Evolutionary conservation across 2,888 invertebrate species (phyloP).

Genomic region (Zelleria hepariella): DNA sequence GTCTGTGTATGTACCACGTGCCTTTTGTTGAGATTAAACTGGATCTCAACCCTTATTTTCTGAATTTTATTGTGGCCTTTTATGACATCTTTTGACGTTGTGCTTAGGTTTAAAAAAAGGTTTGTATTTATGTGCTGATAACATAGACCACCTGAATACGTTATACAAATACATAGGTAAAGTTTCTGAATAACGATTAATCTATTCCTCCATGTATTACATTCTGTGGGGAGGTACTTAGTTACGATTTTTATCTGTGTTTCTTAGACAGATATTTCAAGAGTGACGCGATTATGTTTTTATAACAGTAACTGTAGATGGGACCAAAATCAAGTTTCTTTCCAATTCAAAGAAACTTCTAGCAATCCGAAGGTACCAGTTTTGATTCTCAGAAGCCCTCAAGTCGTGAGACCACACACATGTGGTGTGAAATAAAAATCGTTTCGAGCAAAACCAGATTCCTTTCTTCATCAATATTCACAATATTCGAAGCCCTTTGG

Average conservation of each 20-base stretch:
- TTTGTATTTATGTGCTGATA: too few relatives aligned
- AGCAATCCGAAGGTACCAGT: conserved; percentile 9
- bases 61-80: not conserved
- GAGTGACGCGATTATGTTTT: too few relatives aligned
- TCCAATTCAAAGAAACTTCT: not conserved
- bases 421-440: conserved; percentile 35
- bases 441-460: conserved; percentile 55
- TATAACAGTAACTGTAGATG: not conserved
- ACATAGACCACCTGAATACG: too few relatives aligned
- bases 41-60: conserved; percentile 41
- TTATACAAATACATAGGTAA: not conserved
- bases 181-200: not conserved
- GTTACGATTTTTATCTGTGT: too few relatives aligned
- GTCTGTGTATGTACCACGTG: conserved; percentile 60
- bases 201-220: too few relatives aligned
- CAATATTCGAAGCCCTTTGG: conserved; percentile 63
- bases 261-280: too few relatives aligned
- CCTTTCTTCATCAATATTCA: conserved; percentile 71
- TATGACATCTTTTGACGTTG: not conserved
- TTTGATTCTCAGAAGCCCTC: conserved; percentile 37
- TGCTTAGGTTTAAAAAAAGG: too few relatives aligned
- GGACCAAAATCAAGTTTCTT: conserved; percentile 35
- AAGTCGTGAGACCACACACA: conserved; percentile 67
- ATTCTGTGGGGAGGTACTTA: too few relatives aligned
- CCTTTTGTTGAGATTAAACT: conserved; percentile 50